These are phyloP conservation scores for Beaufortia kweichowensis DNA, from an alignment of 2,113 vertebrate genomes.

Conservation along the genomic window DNA sequence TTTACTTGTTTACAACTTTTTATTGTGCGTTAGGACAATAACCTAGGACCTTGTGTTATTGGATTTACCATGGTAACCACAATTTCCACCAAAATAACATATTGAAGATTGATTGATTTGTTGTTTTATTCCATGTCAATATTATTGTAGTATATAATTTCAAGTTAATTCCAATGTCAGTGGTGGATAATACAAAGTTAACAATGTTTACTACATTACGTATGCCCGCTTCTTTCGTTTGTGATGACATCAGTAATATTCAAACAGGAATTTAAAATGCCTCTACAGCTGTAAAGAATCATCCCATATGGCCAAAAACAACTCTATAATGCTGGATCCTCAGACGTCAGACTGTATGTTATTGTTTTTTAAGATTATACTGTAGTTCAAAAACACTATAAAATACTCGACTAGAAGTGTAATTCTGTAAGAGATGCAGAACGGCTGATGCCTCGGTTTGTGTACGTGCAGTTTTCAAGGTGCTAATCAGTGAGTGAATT, in stretches of 20 bases:
- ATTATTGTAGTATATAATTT: no score
- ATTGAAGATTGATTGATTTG: no score
- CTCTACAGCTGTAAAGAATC: constrained; percentile 17
- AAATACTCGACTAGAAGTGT: background rate
- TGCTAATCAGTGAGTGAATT: constrained; percentile 8
- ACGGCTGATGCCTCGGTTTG: background rate
- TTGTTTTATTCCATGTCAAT: no score
- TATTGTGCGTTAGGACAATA: no score
- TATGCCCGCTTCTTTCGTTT: background rate
- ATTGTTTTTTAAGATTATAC: background rate
- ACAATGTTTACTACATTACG: no score
- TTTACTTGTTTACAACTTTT: no score
- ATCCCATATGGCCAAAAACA: constrained; percentile 2
- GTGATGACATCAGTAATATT: background rate
- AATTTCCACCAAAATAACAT: background rate
- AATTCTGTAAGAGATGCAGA: background rate
- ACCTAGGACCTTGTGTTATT: no score
- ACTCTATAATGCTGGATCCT: background rate
- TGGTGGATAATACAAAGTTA: no score
- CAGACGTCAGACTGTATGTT: background rate
- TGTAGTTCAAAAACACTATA: background rate
- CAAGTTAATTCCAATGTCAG: no score
- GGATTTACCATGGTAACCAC: background rate
- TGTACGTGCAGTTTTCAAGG: constrained; percentile 5
- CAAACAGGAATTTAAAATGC: constrained; percentile 21